Percentiles rank a stretch among this genome's conserved stretches.
phyloP scores from a whole-genome alignment of 2,888 invertebrate genomes.

The Tigriopus californicus region DNA sequence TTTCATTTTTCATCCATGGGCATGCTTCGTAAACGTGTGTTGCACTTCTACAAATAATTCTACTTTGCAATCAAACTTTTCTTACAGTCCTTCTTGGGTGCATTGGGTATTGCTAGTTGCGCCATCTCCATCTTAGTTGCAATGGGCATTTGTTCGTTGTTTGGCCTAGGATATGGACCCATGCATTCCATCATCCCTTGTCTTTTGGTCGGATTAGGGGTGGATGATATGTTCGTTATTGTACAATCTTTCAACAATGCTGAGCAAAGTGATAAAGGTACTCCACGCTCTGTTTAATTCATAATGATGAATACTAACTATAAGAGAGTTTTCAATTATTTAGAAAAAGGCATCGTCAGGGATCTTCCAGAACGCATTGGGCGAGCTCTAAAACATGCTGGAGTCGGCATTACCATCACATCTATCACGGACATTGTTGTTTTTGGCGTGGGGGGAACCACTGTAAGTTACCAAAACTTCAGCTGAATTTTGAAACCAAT shows the following conservation, averaged over 20 bases:
- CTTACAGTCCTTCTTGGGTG: conserved; percentile 36
- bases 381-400: conserved; percentile 52
- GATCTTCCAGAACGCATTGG: conserved; percentile 45
- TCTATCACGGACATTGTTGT: conserved; percentile 63
- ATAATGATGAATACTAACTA: no score
- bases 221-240: conserved; percentile 72
- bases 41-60: no score
- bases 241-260: conserved; percentile 51
- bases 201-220: conserved; percentile 52
- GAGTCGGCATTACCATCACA: conserved; percentile 62
- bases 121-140: conserved; percentile 52
- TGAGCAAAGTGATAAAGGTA: background rate
- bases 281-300: no score
- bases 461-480: conserved; percentile 32
- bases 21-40: background rate
- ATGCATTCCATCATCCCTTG: conserved; percentile 64
- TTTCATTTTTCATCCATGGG: background rate
- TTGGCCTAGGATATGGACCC: conserved; percentile 55
- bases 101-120: conserved; percentile 39
- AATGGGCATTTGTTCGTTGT: conserved; percentile 47
- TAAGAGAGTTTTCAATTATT: no score
- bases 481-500: background rate
- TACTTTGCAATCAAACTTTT: no score
- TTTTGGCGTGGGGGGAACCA: conserved; percentile 54
- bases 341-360: conserved; percentile 17